Base-by-base conservation (phyloP, 2,113 vertebrate genomes). In the Etheostoma cragini region DNA sequence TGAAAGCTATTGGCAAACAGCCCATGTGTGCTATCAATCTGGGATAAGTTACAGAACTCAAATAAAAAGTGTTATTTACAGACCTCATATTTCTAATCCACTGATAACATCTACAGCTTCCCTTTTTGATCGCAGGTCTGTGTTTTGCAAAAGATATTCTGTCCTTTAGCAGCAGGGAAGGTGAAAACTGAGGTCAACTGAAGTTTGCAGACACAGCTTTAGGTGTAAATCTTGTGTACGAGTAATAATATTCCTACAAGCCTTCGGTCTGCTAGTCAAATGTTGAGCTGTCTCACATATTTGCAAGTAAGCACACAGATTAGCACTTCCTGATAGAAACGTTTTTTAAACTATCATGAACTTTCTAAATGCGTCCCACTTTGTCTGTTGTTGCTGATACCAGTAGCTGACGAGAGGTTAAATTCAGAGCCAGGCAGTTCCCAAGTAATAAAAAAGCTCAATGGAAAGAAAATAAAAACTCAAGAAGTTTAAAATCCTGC, bases 121-220 rank as follows among this genome's bases (percentile, higher is more conserved):
- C 50, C 71, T 76, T 70, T 83, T 56, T 63, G 7, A 52, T 35
- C 26, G 61, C 56, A 63, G 72, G n/a, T 78, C 19, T 63, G 64
- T 62, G 24, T 50, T 0, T 16, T 19, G 24, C 14, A 3, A 5
- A 66, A 62, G 6, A 58, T 22, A 30, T 26, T 22, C 52, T 61
- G 11, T 56, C 22, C 52, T 60, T 22, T 2, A 68, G 30, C 17
- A 38, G 38, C 54, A 70, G 47, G 26, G 42, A 56, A 73, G 75
- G 71, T 69, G n/a, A 58, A 38, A 67, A 19, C 50, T 2, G 62
- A 38, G 49, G 54, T 71, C 38, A 57, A 7, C 49, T 6, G 1
- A 15, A 38, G 57, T 89, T 86, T 82, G 87, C 80, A 76, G 26
- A 72, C 47, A 89, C 16, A 0, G 19, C 46, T 30, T 58, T n/a